phyloP scores from a whole-genome alignment of 2,888 invertebrate species.

The Melanargia galathea region DNA sequence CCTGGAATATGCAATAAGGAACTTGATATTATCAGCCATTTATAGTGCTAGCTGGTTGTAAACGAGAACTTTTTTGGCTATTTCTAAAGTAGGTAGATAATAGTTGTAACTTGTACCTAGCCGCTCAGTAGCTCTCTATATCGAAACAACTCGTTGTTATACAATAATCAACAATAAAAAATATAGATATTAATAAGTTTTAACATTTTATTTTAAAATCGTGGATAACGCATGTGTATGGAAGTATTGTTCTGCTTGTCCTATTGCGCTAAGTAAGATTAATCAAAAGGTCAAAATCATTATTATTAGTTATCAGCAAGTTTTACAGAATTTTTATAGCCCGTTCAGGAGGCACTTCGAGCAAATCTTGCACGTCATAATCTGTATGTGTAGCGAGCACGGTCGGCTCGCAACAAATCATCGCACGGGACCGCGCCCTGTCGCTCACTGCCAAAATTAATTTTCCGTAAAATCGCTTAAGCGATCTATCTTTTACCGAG shows the following conservation, averaged over 20 bases:
- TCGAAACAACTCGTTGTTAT: neutral
- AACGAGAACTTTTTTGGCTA: neutral
- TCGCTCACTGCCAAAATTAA: constrained; percentile 78
- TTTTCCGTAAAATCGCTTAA: constrained; percentile 77
- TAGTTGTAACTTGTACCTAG: neutral
- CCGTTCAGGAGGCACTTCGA: constrained; percentile 42
- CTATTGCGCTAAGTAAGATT: neutral
- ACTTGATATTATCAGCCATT: constrained; percentile 59
- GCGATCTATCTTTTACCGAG: constrained; percentile 75
- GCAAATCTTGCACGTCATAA: constrained; percentile 74
- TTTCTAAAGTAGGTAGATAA: neutral
- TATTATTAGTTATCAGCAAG: neutral
- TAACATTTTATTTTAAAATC: too few species aligned
- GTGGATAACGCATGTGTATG: too few species aligned
- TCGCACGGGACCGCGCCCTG: constrained; percentile 62
- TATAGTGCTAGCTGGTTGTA: constrained; percentile 48
- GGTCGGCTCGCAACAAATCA: constrained; percentile 71
- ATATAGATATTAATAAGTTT: too few species aligned
- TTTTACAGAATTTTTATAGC: constrained; percentile 1
- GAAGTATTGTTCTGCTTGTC: too few species aligned
- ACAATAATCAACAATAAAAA: neutral
- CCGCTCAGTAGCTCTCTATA: neutral
- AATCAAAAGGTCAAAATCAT: too few species aligned
- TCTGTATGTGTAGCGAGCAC: constrained; percentile 66
- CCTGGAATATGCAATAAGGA: constrained; percentile 59